Evolutionary conservation across 2,797 vertebrate genomes (phyloP), one percentile per base, ranked within the genome.

Genomic region (Orestias chungarensis): DNA sequence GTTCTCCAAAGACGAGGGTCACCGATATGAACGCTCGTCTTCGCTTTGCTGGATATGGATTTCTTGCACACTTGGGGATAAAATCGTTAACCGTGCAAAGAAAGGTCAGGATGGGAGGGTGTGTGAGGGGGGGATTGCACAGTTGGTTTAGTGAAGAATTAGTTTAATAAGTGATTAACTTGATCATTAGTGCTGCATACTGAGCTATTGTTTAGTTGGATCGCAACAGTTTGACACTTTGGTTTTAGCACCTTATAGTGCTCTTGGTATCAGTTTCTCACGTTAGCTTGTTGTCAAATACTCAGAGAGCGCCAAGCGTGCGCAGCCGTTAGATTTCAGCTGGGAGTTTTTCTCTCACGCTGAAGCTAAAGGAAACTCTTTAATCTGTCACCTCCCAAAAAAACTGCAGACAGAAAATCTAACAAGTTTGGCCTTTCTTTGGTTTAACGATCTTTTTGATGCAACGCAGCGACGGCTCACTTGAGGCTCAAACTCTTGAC

Each of bases 121-220:
- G n/a, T n/a, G 61, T 77, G 54, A 61, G 0, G 59, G 42, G 52
- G 31, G 57, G 71, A 70, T 7, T 47, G 65, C 61, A 71, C 62
- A 52, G 66, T 64, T 61, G 76, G 72, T 73, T 80, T 64, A 80
- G 74, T 71, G 78, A 67, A 81, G 82, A 87, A 80, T 66, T 47
- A 31, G 54, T 81, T 82, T 75, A 70, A 49, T 67, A 66, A 81
- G 76, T 84, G 76, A 89, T 89, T 87, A 86, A 50, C 73, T 68
- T 74, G 70, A 82, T 81, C 47, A 83, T 84, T 68, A 75, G 74
- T 18, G 74, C 70, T 78, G 73, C 61, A 71, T 50, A 55, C 12
- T 50, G 67, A 73, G 76, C 64, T 52, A 70, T 68, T 78, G 73
- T 66, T 73, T n/a, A 44, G 64, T 33, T 84, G 77, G 80, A 49